phyloP scores from a whole-genome alignment of 2,888 invertebrate species.

The Emmelina monodactyla region DNA sequence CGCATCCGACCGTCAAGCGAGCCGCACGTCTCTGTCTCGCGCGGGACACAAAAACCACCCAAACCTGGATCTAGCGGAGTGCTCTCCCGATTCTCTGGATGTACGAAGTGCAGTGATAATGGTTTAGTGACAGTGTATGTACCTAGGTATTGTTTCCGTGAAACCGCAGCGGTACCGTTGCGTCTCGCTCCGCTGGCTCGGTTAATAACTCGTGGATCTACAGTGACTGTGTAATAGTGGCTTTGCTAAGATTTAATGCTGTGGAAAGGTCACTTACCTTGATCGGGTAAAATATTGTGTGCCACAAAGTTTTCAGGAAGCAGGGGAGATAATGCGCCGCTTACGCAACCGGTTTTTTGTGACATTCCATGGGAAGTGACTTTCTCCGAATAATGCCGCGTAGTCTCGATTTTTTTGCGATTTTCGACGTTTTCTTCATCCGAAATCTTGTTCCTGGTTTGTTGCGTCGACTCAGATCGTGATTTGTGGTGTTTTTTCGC shows the following conservation, averaged over 20 bases:
- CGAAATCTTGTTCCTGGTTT: not conserved
- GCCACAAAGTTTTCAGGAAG: slow-evolving; percentile 1
- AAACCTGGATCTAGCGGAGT: not conserved
- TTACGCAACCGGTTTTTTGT: slow-evolving; percentile 10
- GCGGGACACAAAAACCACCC: not conserved
- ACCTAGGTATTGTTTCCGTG: slow-evolving; percentile 20
- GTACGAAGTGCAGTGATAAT: slow-evolving; percentile 23
- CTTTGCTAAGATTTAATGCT: slow-evolving; percentile 51
- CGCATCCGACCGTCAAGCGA: slow-evolving; percentile 29
- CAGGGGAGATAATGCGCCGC: not conserved
- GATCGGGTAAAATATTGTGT: slow-evolving; percentile 26
- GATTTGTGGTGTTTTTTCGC: not conserved
- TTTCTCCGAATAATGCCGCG: slow-evolving; percentile 13
- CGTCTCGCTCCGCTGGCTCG: slow-evolving; percentile 51
- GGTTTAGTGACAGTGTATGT: not conserved
- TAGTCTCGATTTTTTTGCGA: not conserved
- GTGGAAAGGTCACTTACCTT: slow-evolving; percentile 61
- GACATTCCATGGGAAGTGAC: not conserved
- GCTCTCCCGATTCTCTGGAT: too few relatives aligned
- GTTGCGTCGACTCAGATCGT: not conserved
- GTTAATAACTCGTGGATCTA: slow-evolving; percentile 56
- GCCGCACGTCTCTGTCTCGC: slow-evolving; percentile 25
- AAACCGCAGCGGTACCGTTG: slow-evolving; percentile 47
- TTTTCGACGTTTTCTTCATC: slow-evolving; percentile 14
- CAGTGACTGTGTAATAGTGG: slow-evolving; percentile 48